Base-by-base conservation (phyloP, 2,888 invertebrate species). In the Onthophagus sagittarius region DNA sequence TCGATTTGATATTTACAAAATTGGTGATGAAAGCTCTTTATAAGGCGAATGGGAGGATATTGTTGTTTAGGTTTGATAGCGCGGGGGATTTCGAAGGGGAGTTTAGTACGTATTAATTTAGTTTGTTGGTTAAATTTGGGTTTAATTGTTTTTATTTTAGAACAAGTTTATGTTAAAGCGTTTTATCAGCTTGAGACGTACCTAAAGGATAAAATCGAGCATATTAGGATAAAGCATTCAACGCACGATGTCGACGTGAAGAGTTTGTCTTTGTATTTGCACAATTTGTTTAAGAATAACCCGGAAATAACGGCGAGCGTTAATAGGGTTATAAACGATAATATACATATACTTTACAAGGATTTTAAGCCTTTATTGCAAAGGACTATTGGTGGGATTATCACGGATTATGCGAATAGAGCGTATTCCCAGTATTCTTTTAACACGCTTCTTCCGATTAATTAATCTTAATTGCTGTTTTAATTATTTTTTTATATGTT, bases 301-400 rank as follows among this genome's bases (percentile, higher is more conserved):
- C 77, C 78, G 72, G 77, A 78, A 64, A 62, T 82, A 5, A 80
- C 79, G 15, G 77, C 78, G 39, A 75, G 81, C 3, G 83, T 84
- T 13, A 85, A 85, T 74, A 79, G 78, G 63, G 80, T 83, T 1
- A 82, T 86, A 71, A 84, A 82, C 73, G 83, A 84, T 64, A 86
- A 86, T 75, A 81, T 83, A 62, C 79, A 84, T 63, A 79, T 79
- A 33, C 76, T 86, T 3, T 82, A 83, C 71, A 78, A 81, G 65
- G 85, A 85, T 74, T 72, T 86, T 14, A 83, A 81, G 72, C 85
- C 85, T 11, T 79, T 84, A 7, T 75, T 85, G 23, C 76, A 78
- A 70, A 76, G 79, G 69, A 78, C 79, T 0, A 76, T 82, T 11
- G 75, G 76, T n/a, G 71, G 71, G 13, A 71, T 82, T 5, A 72